Conservation (phyloP, 2,888 invertebrate genomes). For the Brachypalpus laphriformis region DNA sequence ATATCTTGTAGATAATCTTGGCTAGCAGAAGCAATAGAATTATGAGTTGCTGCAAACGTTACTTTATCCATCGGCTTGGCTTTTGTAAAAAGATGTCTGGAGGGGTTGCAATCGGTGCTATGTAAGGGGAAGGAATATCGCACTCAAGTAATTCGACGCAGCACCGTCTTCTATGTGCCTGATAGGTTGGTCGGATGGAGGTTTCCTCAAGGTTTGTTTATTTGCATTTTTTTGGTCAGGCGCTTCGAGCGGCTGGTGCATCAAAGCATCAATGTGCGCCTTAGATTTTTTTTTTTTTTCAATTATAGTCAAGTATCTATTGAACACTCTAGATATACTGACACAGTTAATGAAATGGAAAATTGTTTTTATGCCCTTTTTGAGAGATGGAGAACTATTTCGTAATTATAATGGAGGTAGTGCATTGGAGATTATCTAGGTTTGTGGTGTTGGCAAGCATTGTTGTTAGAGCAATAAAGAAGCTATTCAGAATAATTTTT, state of each 20-base stretch:
- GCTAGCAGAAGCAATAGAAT: conserved; percentile 47
- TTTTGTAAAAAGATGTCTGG: conserved; percentile 20
- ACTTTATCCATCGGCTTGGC: not conserved
- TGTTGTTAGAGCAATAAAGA: not conserved
- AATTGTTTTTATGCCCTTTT: conserved; percentile 64
- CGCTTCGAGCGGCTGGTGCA: conserved; percentile 62
- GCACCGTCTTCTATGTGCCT: conserved; percentile 6
- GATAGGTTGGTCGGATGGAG: conserved; percentile 17
- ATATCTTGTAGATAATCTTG: conserved; percentile 48
- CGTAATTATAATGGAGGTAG: not conserved
- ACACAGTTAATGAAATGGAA: conserved; percentile 71
- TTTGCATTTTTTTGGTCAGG: conserved; percentile 67
- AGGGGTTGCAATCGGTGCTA: not conserved
- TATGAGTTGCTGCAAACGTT: not conserved
- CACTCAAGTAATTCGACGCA: conserved; percentile 55
- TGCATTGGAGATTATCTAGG: not conserved
- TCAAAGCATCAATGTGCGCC: conserved; percentile 41
- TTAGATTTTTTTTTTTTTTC: conserved; percentile 23
- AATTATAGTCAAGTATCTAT: not conserved
- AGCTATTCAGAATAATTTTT: no score
- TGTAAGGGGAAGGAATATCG: not conserved
- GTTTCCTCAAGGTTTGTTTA: conserved; percentile 63
- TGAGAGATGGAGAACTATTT: conserved; percentile 16
- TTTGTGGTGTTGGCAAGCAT: not conserved
- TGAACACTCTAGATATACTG: conserved; percentile 46